phyloP scores from a whole-genome alignment of 2,888 invertebrate species.

The Marasmarcha lunaedactyla region DNA sequence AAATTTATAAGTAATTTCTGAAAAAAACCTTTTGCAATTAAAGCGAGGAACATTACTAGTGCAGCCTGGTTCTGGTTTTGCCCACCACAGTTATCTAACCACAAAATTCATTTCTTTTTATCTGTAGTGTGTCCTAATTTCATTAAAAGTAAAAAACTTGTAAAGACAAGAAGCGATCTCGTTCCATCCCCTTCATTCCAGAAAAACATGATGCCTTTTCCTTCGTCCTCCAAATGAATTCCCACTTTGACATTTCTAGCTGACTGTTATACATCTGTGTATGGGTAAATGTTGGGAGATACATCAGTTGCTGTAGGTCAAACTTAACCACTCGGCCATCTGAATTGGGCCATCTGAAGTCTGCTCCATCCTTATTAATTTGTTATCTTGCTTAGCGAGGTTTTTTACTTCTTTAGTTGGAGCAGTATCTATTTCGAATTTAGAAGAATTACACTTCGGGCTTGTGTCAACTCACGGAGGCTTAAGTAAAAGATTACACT shows the following conservation, averaged over 20 bases:
- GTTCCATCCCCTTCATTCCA: conserved; percentile 1
- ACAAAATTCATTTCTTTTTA: conserved; percentile 5
- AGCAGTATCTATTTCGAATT: conserved; percentile 9
- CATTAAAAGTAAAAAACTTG: conserved; percentile 5
- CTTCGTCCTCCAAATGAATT: conserved; percentile 2
- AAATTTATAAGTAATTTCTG: conserved; percentile 7
- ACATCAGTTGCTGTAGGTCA: conserved; percentile 3
- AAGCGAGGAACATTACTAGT: conserved; percentile 6
- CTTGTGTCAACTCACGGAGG: conserved; percentile 4
- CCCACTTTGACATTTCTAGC: neutral
- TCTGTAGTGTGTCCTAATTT: conserved; percentile 1
- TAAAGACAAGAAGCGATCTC: neutral
- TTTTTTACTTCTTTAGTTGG: conserved; percentile 3
- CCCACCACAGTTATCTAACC: conserved; percentile 7
- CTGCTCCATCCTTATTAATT: neutral
- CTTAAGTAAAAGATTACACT: conserved; percentile 1
- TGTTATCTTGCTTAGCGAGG: too few relatives aligned
- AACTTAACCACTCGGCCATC: conserved; percentile 2
- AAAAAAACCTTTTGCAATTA: conserved; percentile 8
- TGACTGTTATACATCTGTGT: conserved; percentile 1
- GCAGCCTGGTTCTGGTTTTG: neutral
- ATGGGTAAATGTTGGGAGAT: conserved; percentile 4
- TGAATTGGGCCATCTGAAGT: conserved; percentile 3
- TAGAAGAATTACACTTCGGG: conserved; percentile 7
- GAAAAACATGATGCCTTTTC: conserved; percentile 1